Evolutionary conservation across 2,113 vertebrate genomes (phyloP).

Genomic region (Strigops habroptila): DNA sequence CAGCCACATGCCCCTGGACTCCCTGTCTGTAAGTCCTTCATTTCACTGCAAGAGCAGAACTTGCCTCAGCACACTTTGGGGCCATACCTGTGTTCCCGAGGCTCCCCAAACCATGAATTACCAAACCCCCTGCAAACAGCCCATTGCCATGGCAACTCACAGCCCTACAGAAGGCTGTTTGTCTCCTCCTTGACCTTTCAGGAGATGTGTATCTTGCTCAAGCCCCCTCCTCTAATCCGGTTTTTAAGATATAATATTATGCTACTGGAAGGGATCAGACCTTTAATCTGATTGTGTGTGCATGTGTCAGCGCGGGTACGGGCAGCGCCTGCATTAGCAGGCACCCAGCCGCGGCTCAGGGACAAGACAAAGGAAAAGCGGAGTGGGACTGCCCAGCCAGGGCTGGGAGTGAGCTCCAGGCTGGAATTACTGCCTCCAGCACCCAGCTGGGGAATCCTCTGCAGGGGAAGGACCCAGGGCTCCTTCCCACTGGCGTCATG

Average conservation of each 20-base stretch:
- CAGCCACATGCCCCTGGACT: background rate
- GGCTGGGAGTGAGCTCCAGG: background rate
- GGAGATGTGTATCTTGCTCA: constrained; percentile 41
- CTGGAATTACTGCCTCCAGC: background rate
- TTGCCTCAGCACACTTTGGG: background rate
- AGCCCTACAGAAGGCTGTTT: constrained; percentile 13
- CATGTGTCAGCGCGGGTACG: background rate
- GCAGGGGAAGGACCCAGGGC: background rate
- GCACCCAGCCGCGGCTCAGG: background rate
- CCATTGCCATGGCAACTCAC: background rate
- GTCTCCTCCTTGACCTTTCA: constrained; percentile 63
- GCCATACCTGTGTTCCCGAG: background rate
- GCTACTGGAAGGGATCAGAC: constrained; percentile 81
- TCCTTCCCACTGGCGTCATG: background rate
- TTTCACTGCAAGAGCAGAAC: background rate
- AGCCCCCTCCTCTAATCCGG: constrained; percentile 73
- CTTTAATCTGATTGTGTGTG: constrained; percentile 81
- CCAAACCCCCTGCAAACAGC: background rate
- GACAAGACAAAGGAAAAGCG: background rate
- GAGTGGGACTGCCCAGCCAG: background rate
- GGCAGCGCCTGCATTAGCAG: background rate
- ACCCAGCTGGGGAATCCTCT: background rate
- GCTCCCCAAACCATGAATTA: background rate
- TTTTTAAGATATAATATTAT: constrained; percentile 78
- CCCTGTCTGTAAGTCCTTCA: background rate